Evolutionary conservation across 2,797 vertebrate genomes (phyloP).

Genomic region (Sebastes melanostomus): DNA sequence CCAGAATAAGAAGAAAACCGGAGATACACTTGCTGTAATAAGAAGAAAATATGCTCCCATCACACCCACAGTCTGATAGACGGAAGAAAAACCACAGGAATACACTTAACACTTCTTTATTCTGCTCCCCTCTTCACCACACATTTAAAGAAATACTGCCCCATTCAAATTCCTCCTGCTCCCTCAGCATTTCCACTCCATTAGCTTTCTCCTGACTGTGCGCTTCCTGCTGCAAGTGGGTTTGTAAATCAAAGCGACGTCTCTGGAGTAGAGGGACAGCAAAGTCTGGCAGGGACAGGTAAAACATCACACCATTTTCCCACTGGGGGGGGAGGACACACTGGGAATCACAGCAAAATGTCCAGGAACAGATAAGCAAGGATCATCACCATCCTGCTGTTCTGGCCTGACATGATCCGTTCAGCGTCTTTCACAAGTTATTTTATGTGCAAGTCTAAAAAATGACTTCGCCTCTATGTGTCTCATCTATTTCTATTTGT

Average conservation of each 20-base stretch:
- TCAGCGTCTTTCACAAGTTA: neutral
- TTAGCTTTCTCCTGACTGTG: constrained; percentile 71
- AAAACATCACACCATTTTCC: constrained; percentile 5
- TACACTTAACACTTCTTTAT: constrained; percentile 15
- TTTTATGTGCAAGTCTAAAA: neutral
- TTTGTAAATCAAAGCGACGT: constrained; percentile 69
- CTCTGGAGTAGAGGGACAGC: constrained; percentile 35
- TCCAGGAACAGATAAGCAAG: neutral
- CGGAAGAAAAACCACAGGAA: constrained; percentile 13
- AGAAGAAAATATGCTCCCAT: constrained; percentile 9
- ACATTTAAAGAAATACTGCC: constrained; percentile 47
- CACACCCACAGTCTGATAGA: neutral
- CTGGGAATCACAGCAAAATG: constrained; percentile 5
- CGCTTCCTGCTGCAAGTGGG: constrained; percentile 50
- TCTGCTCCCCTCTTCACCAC: neutral
- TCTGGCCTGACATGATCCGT: neutral
- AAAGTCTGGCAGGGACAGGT: constrained; percentile 57
- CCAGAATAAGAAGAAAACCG: neutral
- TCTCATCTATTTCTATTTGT: neutral
- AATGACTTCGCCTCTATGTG: neutral
- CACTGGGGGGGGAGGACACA: neutral
- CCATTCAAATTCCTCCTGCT: constrained; percentile 47
- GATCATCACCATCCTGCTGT: neutral
- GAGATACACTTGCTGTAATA: neutral
- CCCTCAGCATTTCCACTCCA: constrained; percentile 72